Evolutionary conservation across 2,797 vertebrate species (phyloP).

Genomic region (Ctenochaetus hawaiiensis): DNA sequence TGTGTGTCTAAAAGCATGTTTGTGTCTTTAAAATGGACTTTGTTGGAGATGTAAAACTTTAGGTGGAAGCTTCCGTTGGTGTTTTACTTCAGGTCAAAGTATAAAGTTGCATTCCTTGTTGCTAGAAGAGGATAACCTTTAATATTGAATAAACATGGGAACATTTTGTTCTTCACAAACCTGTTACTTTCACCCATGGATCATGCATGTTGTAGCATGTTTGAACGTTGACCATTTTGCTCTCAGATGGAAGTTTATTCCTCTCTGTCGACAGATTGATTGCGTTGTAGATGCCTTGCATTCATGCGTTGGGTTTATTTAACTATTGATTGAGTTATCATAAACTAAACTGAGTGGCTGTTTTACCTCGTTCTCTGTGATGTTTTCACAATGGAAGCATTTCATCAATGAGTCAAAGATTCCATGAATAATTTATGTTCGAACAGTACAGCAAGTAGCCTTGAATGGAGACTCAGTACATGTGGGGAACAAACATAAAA

Average conservation of each 20-base stretch:
- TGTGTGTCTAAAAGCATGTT: constrained; percentile 15
- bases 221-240: constrained; percentile 11
- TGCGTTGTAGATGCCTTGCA: constrained; percentile 32
- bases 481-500: not conserved
- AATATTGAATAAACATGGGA: constrained; percentile 12
- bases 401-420: constrained; percentile 39
- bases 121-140: not conserved
- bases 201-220: constrained; percentile 12
- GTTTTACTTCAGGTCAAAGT: too few species aligned
- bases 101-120: too few species aligned
- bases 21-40: constrained; percentile 17
- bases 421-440: constrained; percentile 19
- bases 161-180: constrained; percentile 35
- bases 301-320: constrained; percentile 56
- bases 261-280: constrained; percentile 52
- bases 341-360: constrained; percentile 39
- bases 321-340: constrained; percentile 58
- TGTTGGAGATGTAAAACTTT: not conserved
- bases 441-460: constrained; percentile 4
- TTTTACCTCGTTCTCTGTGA: constrained; percentile 19
- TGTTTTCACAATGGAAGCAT: constrained; percentile 36
- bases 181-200: constrained; percentile 20
- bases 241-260: constrained; percentile 40
- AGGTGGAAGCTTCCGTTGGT: too few species aligned
- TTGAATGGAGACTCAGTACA: not conserved